These are phyloP conservation scores for Creontiades dilutus DNA, from an alignment of 2,888 invertebrate genomes.

Conservation along the genomic window DNA sequence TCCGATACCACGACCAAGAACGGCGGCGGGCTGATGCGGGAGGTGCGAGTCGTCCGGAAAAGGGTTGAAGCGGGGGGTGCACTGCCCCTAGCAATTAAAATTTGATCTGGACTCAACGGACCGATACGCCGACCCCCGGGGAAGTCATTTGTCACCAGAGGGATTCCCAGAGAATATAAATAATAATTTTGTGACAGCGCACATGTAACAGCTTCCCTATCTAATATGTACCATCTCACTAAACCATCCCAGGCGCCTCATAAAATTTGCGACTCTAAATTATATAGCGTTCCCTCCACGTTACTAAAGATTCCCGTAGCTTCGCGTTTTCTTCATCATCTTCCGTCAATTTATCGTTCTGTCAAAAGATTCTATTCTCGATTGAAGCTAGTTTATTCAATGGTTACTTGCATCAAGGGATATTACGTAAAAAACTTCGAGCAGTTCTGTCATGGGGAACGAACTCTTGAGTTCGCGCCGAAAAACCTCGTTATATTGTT, in stretches of 20 bases:
- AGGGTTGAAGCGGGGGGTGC: neutral
- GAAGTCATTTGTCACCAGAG: conserved; percentile 39
- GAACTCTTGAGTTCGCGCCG: no score
- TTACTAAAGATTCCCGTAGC: neutral
- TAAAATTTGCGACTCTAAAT: conserved; percentile 40
- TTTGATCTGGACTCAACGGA: conserved; percentile 42
- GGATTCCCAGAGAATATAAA: conserved; percentile 41
- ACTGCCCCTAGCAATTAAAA: neutral
- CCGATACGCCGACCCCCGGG: conserved; percentile 20
- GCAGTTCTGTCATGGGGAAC: no score
- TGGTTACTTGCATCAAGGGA: no score
- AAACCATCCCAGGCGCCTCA: conserved; percentile 43
- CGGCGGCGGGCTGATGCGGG: neutral
- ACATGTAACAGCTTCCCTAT: conserved; percentile 38
- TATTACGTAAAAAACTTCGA: no score
- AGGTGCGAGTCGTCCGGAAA: neutral
- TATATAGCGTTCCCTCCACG: conserved; percentile 5
- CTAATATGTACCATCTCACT: conserved; percentile 36
- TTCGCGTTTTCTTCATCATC: neutral
- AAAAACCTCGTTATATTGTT: no score
- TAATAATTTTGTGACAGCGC: conserved; percentile 50
- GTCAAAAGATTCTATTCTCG: neutral
- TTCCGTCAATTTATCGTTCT: neutral
- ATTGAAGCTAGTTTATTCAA: no score
- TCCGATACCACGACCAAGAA: neutral